A percentile compares a stretch with the other conserved stretches of the same genome.
Evolutionary conservation across 2,113 vertebrate species (phyloP).

Genomic region (Ciconia stormi): DNA sequence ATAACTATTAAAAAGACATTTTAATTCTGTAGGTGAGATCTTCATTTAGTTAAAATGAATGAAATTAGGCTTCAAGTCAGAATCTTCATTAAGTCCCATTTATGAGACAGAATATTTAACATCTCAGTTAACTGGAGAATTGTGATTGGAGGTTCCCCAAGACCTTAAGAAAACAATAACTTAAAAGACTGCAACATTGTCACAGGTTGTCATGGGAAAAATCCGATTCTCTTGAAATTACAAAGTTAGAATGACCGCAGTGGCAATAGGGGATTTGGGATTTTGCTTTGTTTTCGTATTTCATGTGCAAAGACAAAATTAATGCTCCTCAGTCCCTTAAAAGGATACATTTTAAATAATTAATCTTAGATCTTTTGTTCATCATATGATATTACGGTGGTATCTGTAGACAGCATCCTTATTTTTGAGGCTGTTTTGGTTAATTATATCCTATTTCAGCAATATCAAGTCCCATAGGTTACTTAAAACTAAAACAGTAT

Average conservation of each 20-base stretch:
- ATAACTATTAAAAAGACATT: not conserved
- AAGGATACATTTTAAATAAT: not conserved
- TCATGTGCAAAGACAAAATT: not conserved
- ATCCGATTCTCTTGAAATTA: not conserved
- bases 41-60: not conserved
- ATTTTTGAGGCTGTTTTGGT: not conserved
- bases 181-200: not conserved
- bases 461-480: not conserved
- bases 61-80: not conserved
- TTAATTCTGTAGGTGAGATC: not conserved
- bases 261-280: not conserved
- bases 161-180: not conserved
- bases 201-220: not conserved
- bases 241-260: not conserved
- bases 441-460: not conserved
- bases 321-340: not conserved
- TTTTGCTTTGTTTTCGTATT: not conserved
- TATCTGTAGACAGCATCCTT: not conserved
- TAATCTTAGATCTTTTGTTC: not conserved
- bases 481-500: not conserved
- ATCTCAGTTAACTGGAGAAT: not conserved
- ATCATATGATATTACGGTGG: not conserved
- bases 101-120: not conserved
- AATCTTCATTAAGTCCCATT: not conserved
- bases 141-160: not conserved